Base-by-base conservation (phyloP, 1,140 invertebrate species). In the Mylabris phalerata region DNA sequence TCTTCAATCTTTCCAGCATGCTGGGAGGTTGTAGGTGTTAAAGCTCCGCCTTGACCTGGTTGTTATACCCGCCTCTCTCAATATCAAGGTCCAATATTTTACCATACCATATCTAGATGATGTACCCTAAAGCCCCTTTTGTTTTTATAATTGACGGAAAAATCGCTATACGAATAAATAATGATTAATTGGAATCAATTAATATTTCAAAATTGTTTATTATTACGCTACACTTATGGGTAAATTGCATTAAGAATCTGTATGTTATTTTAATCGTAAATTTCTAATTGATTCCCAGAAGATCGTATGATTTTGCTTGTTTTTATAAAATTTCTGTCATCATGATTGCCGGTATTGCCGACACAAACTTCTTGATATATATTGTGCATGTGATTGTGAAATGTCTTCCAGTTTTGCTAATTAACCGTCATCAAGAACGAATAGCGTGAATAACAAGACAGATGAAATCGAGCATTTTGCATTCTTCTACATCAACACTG, bases 371-470 rank as follows among this genome's bases (percentile, higher is more conserved):
- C 32, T 32, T 32, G 32, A 32, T 32, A 32, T 32, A 32, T 32
- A 32, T 32, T 32, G 32, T 32, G 32, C 32, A 32, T 32, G 32
- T 7, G 32, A 32, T 32, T 32, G 32, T 32, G 32, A 26, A 50
- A 50, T 50, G 24, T 50, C 48, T 50, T 50, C 48, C 9, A 50
- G 24, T 50, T 11, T 50, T 50, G 26, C 48, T 50, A 50, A 50
- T 50, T 50, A 50, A 50, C 48, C 26, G 11, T 38, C 46, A 48
- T 9, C 46, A 48, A 48, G 46, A 48, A 11, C 19, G 26, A 24
- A 26, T 38, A 26, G 26, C 48, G 48, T 50, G 48, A 50, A 50
- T 50, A 50, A 50, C 48, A 13, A 25, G 48, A 32, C 32, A 32
- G 32, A 32, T 32, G 7, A 32, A 32, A 32, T 32, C 32, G 32